Base-by-base conservation (phyloP, 2,888 invertebrate genomes). In the Cheilosia variabilis region DNA sequence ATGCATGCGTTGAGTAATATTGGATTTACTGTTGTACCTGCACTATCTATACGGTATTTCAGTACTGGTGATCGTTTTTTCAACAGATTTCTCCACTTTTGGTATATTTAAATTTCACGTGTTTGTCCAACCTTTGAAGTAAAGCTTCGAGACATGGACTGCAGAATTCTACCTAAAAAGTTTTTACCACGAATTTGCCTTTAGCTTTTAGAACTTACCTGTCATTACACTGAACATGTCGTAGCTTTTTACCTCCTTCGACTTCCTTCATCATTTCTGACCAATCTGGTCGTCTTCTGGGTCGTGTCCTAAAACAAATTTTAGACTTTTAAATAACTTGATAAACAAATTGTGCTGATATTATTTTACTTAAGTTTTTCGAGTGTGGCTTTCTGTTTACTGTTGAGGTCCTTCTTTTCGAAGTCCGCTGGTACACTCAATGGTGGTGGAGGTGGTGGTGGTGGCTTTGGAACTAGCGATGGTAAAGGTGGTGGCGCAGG, bases 181-280 rank as follows among this genome's bases (percentile, higher is more conserved):
- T 37, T 31, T 10, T 37, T 9, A 45, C 17, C 0, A 10, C 19
- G 9, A 47, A 13, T 13, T 6, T 17, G 7, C 7, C 17, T 15
- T 34, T 22, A 31, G n/a, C 19, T 15, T 37, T 43, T 34, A 5
- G 31, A 43, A 63, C 88, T 88, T 89, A 96, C 92, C 97, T 94
- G 91, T 97, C 97, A 92, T 97, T 97, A 92, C 97, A 97, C 89
- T 95, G 94, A 60, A 97, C 97, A 90, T 97, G 96, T 89, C 95
- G 95, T 87, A 97, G 93, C 90, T 95, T 96, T 89, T 92, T 95
- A 62, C 97, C 96, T 87, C 94, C 93, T 90, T 97, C 97, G n/a
- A 97, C 96, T 91, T 97, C 97, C 91, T 97, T 97, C 95, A 97
- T 96, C 95, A 97, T 96, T 89, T 95, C 95, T 17, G 95, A 96